Evolutionary conservation across 2,797 vertebrate species (phyloP).

Genomic region (Oryzias dopingdopingensis): DNA sequence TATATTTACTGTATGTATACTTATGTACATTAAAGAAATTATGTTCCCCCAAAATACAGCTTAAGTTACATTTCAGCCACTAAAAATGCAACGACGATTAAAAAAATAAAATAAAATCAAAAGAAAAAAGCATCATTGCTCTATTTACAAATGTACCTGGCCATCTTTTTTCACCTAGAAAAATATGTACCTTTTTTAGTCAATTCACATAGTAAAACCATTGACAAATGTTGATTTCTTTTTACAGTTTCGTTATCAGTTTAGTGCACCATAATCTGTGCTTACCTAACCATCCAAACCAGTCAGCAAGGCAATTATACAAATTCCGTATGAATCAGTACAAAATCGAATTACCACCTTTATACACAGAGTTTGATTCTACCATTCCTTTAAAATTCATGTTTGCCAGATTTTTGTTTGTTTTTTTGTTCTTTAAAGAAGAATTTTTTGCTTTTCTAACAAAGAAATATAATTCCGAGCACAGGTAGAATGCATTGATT

Average conservation of each 20-base stretch:
- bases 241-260: conserved; percentile 50
- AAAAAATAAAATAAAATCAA: conserved; percentile 56
- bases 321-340: conserved; percentile 29
- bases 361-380: conserved; percentile 29
- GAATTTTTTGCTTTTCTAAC: conserved; percentile 9
- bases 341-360: conserved; percentile 34
- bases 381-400: conserved; percentile 22
- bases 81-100: conserved; percentile 64
- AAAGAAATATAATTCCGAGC: conserved; percentile 10
- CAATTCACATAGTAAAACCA: conserved; percentile 73
- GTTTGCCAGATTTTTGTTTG: conserved; percentile 34
- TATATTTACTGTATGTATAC: conserved; percentile 71
- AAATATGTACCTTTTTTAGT: conserved; percentile 85
- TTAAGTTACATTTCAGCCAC: conserved; percentile 79
- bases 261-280: conserved; percentile 72
- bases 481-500: conserved; percentile 23
- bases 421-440: conserved; percentile 10
- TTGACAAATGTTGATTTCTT: conserved; percentile 42
- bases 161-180: conserved; percentile 93
- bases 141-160: conserved; percentile 94
- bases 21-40: conserved; percentile 75
- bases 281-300: conserved; percentile 66
- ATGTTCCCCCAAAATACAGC: conserved; percentile 71
- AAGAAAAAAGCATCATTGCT: conserved; percentile 66
- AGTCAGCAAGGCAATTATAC: conserved; percentile 42